These are phyloP conservation scores for Castor canadensis DNA, from an alignment of 2,113 vertebrate genomes.

Conservation along the genomic window DNA sequence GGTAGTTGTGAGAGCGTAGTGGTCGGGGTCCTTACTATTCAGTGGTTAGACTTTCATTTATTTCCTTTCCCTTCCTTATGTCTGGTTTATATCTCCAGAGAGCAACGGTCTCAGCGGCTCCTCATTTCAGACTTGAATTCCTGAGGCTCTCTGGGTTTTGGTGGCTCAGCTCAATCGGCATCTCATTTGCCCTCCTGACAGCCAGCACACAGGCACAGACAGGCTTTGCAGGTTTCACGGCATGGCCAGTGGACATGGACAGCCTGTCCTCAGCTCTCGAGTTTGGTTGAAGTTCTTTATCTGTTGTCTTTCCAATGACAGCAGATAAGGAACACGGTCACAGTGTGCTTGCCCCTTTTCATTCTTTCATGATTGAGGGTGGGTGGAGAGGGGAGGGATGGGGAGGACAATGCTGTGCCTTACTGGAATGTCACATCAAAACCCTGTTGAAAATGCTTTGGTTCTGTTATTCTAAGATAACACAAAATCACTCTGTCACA, in stretches of 20 bases:
- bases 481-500: not conserved
- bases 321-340: too few species aligned
- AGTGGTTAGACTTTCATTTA: not conserved
- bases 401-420: not conserved
- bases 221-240: not conserved
- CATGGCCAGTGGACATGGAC: fast-evolving
- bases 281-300: not conserved
- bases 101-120: not conserved
- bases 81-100: not conserved
- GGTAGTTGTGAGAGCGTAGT: too few species aligned
- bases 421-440: not conserved
- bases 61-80: too few species aligned
- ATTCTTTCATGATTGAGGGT: not conserved
- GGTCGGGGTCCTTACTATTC: not conserved
- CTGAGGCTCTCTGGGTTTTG: not conserved
- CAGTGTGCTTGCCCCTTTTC: not conserved
- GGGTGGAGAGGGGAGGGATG: not conserved
- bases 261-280: not conserved
- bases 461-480: constrained; percentile 4
- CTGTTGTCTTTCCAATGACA: not conserved
- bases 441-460: not conserved
- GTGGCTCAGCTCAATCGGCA: not conserved
- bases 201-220: too few species aligned
- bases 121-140: not conserved
- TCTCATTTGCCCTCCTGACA: not conserved